Conservation (phyloP, 2,113 vertebrate species). For the Tetraodon nigroviridis region DNA sequence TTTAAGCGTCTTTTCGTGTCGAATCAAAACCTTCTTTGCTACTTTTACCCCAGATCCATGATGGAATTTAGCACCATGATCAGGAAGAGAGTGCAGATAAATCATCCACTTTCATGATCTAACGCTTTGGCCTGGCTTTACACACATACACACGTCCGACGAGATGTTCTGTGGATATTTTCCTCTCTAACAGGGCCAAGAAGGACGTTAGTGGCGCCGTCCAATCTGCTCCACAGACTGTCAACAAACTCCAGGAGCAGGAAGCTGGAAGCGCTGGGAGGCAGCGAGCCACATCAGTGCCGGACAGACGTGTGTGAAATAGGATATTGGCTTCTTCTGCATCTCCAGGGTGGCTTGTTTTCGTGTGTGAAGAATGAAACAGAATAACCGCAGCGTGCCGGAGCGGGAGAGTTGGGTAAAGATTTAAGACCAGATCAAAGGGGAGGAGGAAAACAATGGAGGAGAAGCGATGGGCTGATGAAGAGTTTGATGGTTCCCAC, state of each 20-base stretch:
- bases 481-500: neutral
- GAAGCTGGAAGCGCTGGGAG: constrained; percentile 4
- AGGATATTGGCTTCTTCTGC: neutral
- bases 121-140: constrained; percentile 11
- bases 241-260: neutral
- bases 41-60: neutral
- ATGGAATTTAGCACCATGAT: constrained; percentile 10
- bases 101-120: constrained; percentile 4
- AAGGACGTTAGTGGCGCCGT: constrained; percentile 9
- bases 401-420: constrained; percentile 22
- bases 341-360: neutral
- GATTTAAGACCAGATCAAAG: constrained; percentile 17
- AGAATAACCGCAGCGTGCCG: constrained; percentile 17
- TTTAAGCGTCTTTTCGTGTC: no score
- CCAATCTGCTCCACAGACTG: neutral
- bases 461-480: constrained; percentile 3
- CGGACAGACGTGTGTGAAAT: constrained; percentile 2
- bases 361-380: neutral
- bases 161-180: constrained; percentile 23
- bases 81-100: constrained; percentile 5
- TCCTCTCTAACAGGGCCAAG: constrained; percentile 6
- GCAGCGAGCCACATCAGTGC: neutral
- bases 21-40: no score
- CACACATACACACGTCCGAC: no score
- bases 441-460: constrained; percentile 8